Evolutionary conservation across 2,797 vertebrate genomes (phyloP).

Genomic region (Mustela erminea): DNA sequence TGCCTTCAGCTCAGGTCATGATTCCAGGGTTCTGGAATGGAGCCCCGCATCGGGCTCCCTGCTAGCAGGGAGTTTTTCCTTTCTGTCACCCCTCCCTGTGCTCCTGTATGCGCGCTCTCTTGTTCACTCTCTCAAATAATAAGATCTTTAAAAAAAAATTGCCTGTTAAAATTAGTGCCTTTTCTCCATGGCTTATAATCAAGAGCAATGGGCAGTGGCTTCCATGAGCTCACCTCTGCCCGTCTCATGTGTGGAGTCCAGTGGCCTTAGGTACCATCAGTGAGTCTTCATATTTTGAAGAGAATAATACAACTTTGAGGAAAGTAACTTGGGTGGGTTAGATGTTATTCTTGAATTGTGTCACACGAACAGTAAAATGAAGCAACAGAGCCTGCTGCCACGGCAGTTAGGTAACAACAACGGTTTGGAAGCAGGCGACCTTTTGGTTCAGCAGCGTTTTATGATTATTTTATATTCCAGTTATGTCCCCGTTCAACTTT

Average conservation of each 20-base stretch:
- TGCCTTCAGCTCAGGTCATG: not conserved
- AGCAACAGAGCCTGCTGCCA: constrained; percentile 45
- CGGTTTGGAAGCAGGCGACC: constrained; percentile 44
- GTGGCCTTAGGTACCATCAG: not conserved
- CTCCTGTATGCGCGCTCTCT: not conserved
- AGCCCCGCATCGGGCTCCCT: not conserved
- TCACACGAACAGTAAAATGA: constrained; percentile 55
- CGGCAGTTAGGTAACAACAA: constrained; percentile 66
- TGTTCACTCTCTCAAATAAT: not conserved
- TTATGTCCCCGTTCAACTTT: not conserved
- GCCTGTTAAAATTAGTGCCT: not conserved
- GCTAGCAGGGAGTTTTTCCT: not conserved
- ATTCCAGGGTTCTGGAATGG: not conserved
- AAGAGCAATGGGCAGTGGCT: not conserved
- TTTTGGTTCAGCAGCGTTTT: constrained; percentile 27
- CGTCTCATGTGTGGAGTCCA: not conserved
- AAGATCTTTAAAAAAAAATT: not conserved
- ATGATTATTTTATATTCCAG: not conserved
- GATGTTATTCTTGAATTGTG: constrained; percentile 66
- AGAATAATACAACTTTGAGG: not conserved
- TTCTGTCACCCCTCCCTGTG: not conserved
- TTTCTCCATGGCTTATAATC: not conserved
- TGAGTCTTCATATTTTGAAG: constrained; percentile 3
- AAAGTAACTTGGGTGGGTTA: constrained; percentile 28
- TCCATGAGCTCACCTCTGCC: not conserved